A percentile compares a stretch with the other conserved stretches of the same genome.
These are phyloP conservation scores for Glandiceps talaboti DNA, from an alignment of 53 echinoderm and acorn worm genomes.

Conservation along the genomic window DNA sequence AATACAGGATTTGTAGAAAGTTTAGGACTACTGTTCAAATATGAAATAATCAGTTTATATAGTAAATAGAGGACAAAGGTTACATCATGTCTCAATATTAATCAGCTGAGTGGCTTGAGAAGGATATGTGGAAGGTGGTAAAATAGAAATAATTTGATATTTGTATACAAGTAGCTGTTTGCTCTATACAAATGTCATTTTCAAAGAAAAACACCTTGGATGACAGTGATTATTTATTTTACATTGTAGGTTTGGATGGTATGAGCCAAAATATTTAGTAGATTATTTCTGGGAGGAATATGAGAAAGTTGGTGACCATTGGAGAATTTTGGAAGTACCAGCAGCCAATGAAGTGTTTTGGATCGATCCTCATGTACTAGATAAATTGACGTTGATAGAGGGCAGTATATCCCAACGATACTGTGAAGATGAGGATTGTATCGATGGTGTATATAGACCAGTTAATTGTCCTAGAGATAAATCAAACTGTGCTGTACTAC, in stretches of 20 bases:
- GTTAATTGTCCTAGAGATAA: conserved; percentile 31
- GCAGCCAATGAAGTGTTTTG: conserved; percentile 24
- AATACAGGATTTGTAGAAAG: no score
- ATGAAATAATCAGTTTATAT: no score
- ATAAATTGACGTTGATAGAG: conserved; percentile 13
- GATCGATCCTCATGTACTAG: conserved; percentile 25
- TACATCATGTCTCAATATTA: no score
- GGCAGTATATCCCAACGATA: conserved; percentile 15
- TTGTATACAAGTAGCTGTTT: no score
- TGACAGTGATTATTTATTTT: no score
- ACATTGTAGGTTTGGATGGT: conserved; percentile 86
- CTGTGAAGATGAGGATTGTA: conserved; percentile 38
- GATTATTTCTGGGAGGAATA: conserved; percentile 37
- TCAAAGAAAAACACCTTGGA: no score
- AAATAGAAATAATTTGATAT: no score
- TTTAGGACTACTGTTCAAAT: no score
- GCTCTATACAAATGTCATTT: no score
- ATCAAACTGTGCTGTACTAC: conserved; percentile 40
- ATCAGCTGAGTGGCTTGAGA: no score
- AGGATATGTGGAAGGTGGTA: no score
- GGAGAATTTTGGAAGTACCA: conserved; percentile 50
- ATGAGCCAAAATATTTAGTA: conserved; percentile 41
- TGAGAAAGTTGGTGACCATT: conserved; percentile 61
- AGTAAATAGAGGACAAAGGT: no score
- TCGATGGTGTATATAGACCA: conserved; percentile 40